Base-by-base conservation (phyloP, 2,888 invertebrate genomes). In the Orthonychiurus folsomi region DNA sequence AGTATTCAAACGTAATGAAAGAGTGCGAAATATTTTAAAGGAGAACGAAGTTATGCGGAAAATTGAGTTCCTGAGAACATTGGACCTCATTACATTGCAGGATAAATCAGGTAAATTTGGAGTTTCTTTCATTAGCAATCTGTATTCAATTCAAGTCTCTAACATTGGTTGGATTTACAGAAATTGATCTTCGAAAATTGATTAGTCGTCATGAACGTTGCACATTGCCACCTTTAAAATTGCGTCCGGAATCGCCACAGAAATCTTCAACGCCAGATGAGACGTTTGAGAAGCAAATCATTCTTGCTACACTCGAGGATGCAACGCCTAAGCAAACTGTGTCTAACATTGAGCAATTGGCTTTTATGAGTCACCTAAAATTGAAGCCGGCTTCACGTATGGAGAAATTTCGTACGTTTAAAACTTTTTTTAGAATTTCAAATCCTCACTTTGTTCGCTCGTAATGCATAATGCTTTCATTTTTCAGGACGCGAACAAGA, bases 71-170 rank as follows among this genome's bases (percentile, higher is more conserved):
- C 60, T 71, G n/a, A 52, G 56, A 1, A 52, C 62, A 21, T 53
- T 71, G 9, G 69, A 67, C n/a, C 62, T 71, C 2, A 60, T 70
- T 27, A 70, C 69, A 1, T 62, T 60, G 12, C 50, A 64, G n/a
- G 62, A 71, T 56, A 66, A 64, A 66, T 59, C 62, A 50, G 69
- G 69, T 70, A 52, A 27, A n/a, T n/a, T n/a, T n/a, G n/a, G n/a
- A n/a, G n/a, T n/a, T n/a, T n/a, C n/a, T n/a, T n/a, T n/a, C n/a
- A n/a, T n/a, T n/a, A n/a, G n/a, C n/a, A n/a, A n/a, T n/a, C n/a
- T n/a, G n/a, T n/a, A n/a, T n/a, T n/a, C n/a, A n/a, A n/a, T n/a
- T n/a, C n/a, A n/a, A n/a, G n/a, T n/a, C n/a, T n/a, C n/a, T n/a
- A n/a, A n/a, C n/a, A n/a, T n/a, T n/a, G n/a, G n/a, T n/a, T n/a